Conservation (phyloP, 2,888 invertebrate genomes). For the Altica lythri region DNA sequence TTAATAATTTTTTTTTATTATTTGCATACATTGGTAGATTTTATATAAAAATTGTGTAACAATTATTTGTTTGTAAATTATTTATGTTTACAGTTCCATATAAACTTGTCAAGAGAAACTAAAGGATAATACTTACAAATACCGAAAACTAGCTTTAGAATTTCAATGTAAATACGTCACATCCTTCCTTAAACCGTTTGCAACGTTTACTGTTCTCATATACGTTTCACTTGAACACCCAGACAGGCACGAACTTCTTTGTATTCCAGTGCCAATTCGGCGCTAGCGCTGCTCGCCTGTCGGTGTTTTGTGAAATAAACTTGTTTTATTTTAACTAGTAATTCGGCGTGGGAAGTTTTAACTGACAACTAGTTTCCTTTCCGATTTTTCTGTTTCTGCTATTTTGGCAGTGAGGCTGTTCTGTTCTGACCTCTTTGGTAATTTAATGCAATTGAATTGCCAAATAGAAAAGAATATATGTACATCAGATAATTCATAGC, state of each 20-base stretch:
- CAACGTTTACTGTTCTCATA: slow-evolving; percentile 3
- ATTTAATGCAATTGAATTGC: slow-evolving; percentile 8
- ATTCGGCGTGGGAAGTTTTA: slow-evolving; percentile 21
- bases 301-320: slow-evolving; percentile 27
- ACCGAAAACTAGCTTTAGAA: not conserved
- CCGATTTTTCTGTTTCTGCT: slow-evolving; percentile 5
- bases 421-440: slow-evolving; percentile 7
- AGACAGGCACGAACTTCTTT: slow-evolving; percentile 14
- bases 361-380: slow-evolving; percentile 20
- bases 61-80: too few relatives aligned
- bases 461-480: too few relatives aligned
- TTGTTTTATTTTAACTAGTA: slow-evolving; percentile 30
- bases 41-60: too few relatives aligned
- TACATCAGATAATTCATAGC: too few relatives aligned
- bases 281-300: slow-evolving; percentile 2
- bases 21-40: too few relatives aligned
- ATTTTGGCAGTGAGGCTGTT: slow-evolving; percentile 6
- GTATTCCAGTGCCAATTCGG: slow-evolving; percentile 29
- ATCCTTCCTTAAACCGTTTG: slow-evolving; percentile 11
- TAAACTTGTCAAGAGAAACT: too few relatives aligned
- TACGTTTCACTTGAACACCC: slow-evolving; percentile 11
- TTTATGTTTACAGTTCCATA: too few relatives aligned
- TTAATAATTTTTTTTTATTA: too few relatives aligned
- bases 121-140: too few relatives aligned
- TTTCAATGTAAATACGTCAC: slow-evolving; percentile 13